A percentile compares a stretch with the other conserved stretches of the same genome.
phyloP scores from a whole-genome alignment of 2,113 vertebrate species.

The Oophaga pumilio region DNA sequence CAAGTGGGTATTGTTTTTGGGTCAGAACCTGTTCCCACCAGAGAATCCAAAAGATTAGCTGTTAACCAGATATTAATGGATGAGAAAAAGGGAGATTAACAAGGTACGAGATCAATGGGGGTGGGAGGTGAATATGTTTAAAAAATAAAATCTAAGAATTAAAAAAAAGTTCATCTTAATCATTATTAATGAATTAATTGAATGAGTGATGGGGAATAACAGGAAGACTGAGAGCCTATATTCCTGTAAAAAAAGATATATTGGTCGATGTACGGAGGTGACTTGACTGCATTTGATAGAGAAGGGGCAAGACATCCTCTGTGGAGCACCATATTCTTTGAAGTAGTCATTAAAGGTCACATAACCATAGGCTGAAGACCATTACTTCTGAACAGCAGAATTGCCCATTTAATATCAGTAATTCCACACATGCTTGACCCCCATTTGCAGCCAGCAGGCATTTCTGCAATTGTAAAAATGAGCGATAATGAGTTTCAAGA shows the following conservation, averaged over 20 bases:
- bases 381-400: background rate
- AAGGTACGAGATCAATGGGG: too few species aligned
- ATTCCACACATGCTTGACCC: constrained; percentile 8
- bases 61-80: too few species aligned
- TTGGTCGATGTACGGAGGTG: background rate
- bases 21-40: too few species aligned
- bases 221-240: background rate
- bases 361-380: background rate
- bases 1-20: too few species aligned
- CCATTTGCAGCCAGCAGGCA: constrained; percentile 8
- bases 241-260: background rate
- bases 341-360: constrained; percentile 5
- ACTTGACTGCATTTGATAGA: background rate
- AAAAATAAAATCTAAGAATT: too few species aligned
- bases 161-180: too few species aligned
- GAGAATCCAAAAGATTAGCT: too few species aligned
- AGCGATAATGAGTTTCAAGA: constrained; percentile 48
- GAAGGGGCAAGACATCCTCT: background rate
- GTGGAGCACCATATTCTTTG: background rate
- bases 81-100: too few species aligned
- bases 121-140: too few species aligned
- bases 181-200: too few species aligned
- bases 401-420: background rate
- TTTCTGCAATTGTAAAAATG: constrained; percentile 44
- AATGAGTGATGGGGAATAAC: background rate